Evolutionary conservation across 2,113 vertebrate genomes (phyloP), one percentile per base, ranked within the genome.

Genomic region (Varanus salvator): DNA sequence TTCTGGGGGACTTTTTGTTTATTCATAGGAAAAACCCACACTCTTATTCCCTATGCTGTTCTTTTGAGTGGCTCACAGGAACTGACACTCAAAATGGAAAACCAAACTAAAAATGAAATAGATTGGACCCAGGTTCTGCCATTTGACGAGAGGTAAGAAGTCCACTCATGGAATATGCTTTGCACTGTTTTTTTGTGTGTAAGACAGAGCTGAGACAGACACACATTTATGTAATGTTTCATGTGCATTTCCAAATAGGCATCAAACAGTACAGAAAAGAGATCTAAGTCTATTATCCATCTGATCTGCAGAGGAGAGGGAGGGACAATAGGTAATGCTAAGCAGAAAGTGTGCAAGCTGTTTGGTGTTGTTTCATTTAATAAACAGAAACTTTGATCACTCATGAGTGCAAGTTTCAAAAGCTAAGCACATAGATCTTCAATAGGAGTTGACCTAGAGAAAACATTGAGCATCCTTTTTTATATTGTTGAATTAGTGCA

Each of bases 401-500:
- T 91, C 86, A 85, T 57, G 68, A 68, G 27, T 87, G 57, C 92
- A 34, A 89, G 23, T 90, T 91, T 84, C 86, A 89, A 80, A 94
- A 88, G 12, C 89, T 92, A 69, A 0, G 0, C 27, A 8, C 25
- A 9, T 0, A 90, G 38, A 2, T 93, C 78, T 89, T 74, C 87
- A 94, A 85, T 29, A 90, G 86, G 90, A 52, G 48, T 89, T 94
- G 92, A 95, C 87, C 93, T 95, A 31, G n/a, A 77, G 89, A 93
- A 94, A 89, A 84, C 90, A 77, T 80, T 95, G 91, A 94, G 92
- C 87, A 89, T 87, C 80, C 90, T 88, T 85, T 90, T 93, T 93
- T 90, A 93, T 90, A 91, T 38, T 93, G 64, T 89, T 92, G 90
- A 92, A 94, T 95, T 95, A 96, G 87, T 92, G 86, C 52, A 60